Conservation (phyloP, 2,113 vertebrate species). For the Recurvirostra avosetta region DNA sequence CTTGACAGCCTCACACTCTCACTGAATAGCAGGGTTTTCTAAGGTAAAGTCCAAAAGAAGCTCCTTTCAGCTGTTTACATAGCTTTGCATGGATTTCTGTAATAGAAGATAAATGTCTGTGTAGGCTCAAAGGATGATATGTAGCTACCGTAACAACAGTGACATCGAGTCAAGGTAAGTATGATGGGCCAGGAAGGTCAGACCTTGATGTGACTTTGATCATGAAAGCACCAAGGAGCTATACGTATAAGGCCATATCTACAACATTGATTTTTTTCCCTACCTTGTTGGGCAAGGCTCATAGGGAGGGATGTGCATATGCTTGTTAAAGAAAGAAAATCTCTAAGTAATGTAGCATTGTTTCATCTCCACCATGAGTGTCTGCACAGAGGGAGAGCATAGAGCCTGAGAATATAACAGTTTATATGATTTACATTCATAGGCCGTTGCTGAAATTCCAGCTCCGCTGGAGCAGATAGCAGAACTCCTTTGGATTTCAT, state of each 20-base stretch:
- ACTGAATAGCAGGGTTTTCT: background rate
- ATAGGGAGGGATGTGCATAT: background rate
- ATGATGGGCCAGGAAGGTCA: background rate
- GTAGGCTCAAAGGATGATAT: background rate
- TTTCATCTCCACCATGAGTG: background rate
- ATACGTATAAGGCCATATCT: rapidly evolving
- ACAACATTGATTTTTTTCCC: background rate
- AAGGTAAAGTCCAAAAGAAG: background rate
- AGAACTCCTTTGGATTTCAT: background rate
- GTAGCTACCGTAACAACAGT: background rate
- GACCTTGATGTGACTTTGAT: background rate
- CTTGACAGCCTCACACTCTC: background rate
- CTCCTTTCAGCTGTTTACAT: background rate
- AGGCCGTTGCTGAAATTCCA: background rate
- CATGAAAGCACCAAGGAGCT: background rate
- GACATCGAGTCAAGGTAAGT: background rate
- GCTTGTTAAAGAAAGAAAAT: background rate
- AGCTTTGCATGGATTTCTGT: background rate
- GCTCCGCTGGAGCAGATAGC: background rate
- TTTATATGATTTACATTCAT: background rate
- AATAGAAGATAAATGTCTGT: background rate
- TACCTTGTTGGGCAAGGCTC: background rate
- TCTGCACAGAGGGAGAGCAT: background rate
- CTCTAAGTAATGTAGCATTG: background rate
- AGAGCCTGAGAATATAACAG: background rate